These are phyloP conservation scores for Sarotherodon lohbergeri DNA, from an alignment of 2,113 vertebrate species.

Conservation along the genomic window DNA sequence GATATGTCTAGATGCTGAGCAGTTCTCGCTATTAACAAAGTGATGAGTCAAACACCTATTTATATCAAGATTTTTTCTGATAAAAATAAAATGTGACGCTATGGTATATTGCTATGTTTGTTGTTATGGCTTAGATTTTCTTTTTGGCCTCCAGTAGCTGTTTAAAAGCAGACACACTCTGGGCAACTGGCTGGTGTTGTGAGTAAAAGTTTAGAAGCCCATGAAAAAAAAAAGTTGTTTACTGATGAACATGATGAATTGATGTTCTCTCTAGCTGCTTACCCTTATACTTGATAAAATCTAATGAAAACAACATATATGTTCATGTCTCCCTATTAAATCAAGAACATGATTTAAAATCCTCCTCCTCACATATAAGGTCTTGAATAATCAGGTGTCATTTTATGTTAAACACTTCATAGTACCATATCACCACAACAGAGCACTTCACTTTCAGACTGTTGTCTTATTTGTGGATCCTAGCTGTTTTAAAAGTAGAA, in stretches of 20 bases:
- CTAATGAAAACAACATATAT: neutral
- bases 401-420: neutral
- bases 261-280: neutral
- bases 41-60: neutral
- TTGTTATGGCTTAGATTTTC: neutral
- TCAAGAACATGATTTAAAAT: no score
- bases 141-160: neutral
- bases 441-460: neutral
- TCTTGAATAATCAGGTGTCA: neutral
- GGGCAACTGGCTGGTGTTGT: neutral
- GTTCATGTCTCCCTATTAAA: no score
- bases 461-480: neutral
- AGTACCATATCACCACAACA: neutral
- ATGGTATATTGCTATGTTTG: neutral
- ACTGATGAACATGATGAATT: neutral
- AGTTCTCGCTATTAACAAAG: neutral
- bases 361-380: neutral
- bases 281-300: neutral
- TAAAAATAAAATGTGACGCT: neutral
- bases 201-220: neutral
- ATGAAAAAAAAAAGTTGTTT: neutral
- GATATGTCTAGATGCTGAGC: neutral
- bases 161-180: neutral
- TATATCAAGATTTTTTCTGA: neutral
- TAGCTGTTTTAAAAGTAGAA: neutral